These are phyloP conservation scores for Cephalopachus bancanus DNA, from an alignment of 2,797 vertebrate genomes.

Conservation along the genomic window DNA sequence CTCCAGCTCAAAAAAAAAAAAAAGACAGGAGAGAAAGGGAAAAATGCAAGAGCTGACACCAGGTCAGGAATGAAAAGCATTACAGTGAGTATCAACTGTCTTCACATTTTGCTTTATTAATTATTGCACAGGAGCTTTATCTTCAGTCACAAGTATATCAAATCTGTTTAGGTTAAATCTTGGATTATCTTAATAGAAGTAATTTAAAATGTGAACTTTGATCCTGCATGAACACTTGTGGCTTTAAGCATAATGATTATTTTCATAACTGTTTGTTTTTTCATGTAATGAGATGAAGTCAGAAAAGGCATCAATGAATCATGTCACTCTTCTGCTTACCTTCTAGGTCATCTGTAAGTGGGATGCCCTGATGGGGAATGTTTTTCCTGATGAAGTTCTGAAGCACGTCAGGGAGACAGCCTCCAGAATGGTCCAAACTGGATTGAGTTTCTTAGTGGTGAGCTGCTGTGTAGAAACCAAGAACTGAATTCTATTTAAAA, in stretches of 20 bases:
- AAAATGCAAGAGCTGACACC: too few relatives aligned
- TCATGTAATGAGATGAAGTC: conserved; percentile 29
- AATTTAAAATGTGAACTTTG: conserved; percentile 61
- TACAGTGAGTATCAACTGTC: conserved; percentile 12
- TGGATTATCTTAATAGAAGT: conserved; percentile 39
- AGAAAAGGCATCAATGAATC: conserved; percentile 20
- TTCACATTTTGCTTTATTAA: conserved; percentile 31
- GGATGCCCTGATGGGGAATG: conserved; percentile 97
- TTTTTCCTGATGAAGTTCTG: conserved; percentile 97
- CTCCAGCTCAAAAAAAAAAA: too few relatives aligned
- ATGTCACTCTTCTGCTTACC: conserved; percentile 59
- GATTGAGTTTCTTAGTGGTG: conserved; percentile 98
- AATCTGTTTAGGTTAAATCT: neutral
- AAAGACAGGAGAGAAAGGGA: neutral
- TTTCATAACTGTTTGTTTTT: conserved; percentile 39
- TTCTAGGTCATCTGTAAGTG: conserved; percentile 97
- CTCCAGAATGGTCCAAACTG: conserved; percentile 99
- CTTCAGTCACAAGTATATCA: conserved; percentile 38
- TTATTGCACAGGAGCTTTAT: neutral
- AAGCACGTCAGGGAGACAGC: conserved; percentile 99
- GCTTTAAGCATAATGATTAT: neutral
- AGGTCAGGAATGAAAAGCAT: neutral
- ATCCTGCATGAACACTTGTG: neutral
- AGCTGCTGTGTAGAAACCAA: conserved; percentile 82
- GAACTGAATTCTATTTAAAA: conserved; percentile 23